Conservation (phyloP, 2,113 vertebrate genomes). For the Scomber scombrus region DNA sequence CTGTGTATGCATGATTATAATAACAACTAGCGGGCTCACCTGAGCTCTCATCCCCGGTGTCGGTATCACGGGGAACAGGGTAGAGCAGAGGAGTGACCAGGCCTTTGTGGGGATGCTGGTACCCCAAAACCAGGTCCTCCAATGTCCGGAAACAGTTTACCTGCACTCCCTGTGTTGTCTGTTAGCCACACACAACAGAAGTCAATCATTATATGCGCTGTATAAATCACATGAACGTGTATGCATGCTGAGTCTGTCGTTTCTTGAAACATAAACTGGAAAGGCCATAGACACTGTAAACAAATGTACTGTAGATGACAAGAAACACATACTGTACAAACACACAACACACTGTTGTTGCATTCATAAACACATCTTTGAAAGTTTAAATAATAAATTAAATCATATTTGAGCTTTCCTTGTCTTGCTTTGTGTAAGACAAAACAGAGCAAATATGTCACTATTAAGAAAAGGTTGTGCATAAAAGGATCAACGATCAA, state of each 20-base stretch:
- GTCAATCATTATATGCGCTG: not conserved
- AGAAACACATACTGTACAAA: too few relatives aligned
- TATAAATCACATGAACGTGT: not conserved
- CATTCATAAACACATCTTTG: not conserved
- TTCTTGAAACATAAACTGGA: constrained; percentile 17
- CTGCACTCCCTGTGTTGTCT: constrained; percentile 90
- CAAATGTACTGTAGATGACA: too few relatives aligned
- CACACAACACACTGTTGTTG: too few relatives aligned
- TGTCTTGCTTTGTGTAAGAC: too few relatives aligned
- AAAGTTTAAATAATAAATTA: not conserved
- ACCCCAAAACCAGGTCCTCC: constrained; percentile 87
- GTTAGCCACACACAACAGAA: constrained; percentile 31
- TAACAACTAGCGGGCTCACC: constrained; percentile 76
- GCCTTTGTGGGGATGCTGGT: constrained; percentile 91
- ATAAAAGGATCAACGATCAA: too few relatives aligned
- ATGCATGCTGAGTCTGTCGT: not conserved
- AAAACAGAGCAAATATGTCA: too few relatives aligned
- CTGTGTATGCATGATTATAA: not conserved
- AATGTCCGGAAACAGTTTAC: constrained; percentile 89
- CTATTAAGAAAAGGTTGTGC: too few relatives aligned
- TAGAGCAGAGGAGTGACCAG: constrained; percentile 87
- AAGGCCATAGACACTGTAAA: constrained; percentile 14
- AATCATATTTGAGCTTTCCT: too few relatives aligned
- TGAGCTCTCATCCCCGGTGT: constrained; percentile 83
- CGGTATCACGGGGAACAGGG: constrained; percentile 80